A percentile compares a stretch with the other conserved stretches of the same genome.
Conservation (phyloP, 2,888 invertebrate genomes). For the Megaustenia siamemsis region DNA sequence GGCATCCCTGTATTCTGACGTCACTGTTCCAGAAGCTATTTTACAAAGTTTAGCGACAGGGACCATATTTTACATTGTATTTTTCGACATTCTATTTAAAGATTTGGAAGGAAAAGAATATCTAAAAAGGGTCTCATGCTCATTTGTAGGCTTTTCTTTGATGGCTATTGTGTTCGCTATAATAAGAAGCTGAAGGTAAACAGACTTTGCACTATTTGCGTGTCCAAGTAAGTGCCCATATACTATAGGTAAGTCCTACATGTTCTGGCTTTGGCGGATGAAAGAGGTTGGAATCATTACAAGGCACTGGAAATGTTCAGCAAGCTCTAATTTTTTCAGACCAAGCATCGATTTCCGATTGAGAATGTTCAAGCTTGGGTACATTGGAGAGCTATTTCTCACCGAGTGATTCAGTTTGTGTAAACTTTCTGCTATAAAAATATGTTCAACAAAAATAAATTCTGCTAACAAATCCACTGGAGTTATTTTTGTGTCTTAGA, state of each 20-base stretch:
- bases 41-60: constrained; percentile 74
- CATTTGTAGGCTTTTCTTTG: constrained; percentile 73
- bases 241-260: not conserved
- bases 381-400: not conserved
- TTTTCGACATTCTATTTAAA: constrained; percentile 74
- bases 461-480: not conserved
- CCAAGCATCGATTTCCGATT: constrained; percentile 17
- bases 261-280: not conserved
- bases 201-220: not conserved
- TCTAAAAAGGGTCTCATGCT: constrained; percentile 71
- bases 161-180: constrained; percentile 74
- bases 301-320: not conserved
- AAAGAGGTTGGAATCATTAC: constrained; percentile 4
- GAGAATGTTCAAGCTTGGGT: not conserved
- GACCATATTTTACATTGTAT: constrained; percentile 74
- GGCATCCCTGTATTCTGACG: constrained; percentile 71
- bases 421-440: not conserved
- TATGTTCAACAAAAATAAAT: constrained; percentile 12
- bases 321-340: not conserved
- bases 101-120: constrained; percentile 73
- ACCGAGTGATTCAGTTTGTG: not conserved
- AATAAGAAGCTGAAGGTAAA: constrained; percentile 54
- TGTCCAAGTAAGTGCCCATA: not conserved
- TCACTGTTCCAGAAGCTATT: constrained; percentile 73
- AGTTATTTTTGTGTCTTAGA: not conserved